These are phyloP conservation scores for Tetramorium bicarinatum DNA, from an alignment of 2,888 invertebrate genomes.

Conservation along the genomic window DNA sequence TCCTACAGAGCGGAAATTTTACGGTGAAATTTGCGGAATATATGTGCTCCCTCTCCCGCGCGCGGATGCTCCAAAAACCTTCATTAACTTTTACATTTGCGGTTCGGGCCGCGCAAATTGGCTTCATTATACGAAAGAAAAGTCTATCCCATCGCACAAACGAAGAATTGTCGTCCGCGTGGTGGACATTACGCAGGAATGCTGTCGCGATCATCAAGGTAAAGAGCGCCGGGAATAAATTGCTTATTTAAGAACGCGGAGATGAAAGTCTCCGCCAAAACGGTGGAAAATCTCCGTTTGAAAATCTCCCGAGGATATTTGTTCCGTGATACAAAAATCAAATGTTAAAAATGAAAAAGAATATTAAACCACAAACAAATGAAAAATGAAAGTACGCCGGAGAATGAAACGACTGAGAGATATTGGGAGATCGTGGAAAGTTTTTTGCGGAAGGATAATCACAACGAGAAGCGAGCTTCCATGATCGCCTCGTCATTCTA, in stretches of 20 bases:
- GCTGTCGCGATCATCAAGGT: slow-evolving; percentile 2
- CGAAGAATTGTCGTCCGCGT: slow-evolving; percentile 37
- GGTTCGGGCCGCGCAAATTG: slow-evolving; percentile 43
- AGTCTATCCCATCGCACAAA: slow-evolving; percentile 20
- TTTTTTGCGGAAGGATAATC: slow-evolving; percentile 33
- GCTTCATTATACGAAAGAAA: slow-evolving; percentile 53
- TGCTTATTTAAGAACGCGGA: slow-evolving; percentile 10
- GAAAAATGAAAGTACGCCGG: slow-evolving; percentile 2
- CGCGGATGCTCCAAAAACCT: slow-evolving; percentile 36
- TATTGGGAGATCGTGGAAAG: slow-evolving; percentile 10
- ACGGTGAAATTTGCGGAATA: slow-evolving; percentile 49
- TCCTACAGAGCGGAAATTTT: slow-evolving; percentile 53
- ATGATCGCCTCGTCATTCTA: slow-evolving; percentile 58
- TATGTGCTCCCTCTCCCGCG: neutral
- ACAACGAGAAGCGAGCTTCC: slow-evolving; percentile 50
- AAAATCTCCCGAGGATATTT: neutral
- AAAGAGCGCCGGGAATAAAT: neutral
- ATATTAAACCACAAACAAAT: neutral
- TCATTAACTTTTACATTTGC: slow-evolving; percentile 54
- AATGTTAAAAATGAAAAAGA: slow-evolving; percentile 3
- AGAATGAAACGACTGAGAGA: neutral
- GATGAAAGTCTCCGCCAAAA: neutral
- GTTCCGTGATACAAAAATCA: neutral
- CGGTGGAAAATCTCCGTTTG: neutral
- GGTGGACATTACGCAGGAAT: slow-evolving; percentile 22